These are phyloP conservation scores for Alosa sapidissima DNA, from an alignment of 2,797 vertebrate genomes.

Conservation along the genomic window DNA sequence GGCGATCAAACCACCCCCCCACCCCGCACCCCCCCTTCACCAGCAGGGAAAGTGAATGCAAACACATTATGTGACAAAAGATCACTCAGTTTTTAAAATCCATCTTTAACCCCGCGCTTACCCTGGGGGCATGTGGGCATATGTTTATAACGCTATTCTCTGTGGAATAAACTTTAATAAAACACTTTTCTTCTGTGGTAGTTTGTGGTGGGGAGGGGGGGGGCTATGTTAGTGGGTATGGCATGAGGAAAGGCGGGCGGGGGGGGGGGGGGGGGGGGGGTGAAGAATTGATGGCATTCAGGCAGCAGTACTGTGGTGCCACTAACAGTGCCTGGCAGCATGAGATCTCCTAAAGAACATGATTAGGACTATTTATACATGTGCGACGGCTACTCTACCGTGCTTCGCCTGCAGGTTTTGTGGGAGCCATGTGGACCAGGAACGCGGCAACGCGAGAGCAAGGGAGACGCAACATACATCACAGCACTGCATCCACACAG, in stretches of 20 bases:
- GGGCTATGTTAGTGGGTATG: neutral
- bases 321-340: neutral
- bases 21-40: neutral
- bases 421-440: neutral
- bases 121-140: conserved; percentile 32
- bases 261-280: neutral
- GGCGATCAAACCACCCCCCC: conserved; percentile 49
- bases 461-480: neutral
- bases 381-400: neutral
- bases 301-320: neutral
- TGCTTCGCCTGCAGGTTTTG: neutral
- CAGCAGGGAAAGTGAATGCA: conserved; percentile 36
- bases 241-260: neutral
- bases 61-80: conserved; percentile 48
- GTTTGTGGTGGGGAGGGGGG: neutral
- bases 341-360: neutral
- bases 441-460: neutral
- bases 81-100: conserved; percentile 43
- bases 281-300: neutral
- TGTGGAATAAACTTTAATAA: conserved; percentile 31
- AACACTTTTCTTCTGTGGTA: conserved; percentile 19
- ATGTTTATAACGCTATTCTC: conserved; percentile 35
- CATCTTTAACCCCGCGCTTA: conserved; percentile 39
- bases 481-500: neutral
- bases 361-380: neutral